Evolutionary conservation across 1,140 invertebrate species (phyloP), one percentile per base, ranked within the genome.

Genomic region (Papilio polyxenes): DNA sequence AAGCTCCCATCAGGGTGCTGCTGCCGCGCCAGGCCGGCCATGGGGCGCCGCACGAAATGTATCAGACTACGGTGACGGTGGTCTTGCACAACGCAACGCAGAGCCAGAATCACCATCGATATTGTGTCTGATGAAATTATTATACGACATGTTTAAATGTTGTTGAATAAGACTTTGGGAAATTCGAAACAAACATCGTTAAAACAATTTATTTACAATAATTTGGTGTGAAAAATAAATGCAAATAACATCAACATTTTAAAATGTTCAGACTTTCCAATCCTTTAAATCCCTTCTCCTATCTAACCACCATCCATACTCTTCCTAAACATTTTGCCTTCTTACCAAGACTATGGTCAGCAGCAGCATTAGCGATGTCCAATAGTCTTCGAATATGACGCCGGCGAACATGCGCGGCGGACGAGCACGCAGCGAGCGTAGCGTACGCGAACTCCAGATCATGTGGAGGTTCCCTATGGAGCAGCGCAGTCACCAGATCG

Each of bases 21-120:
- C 82, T 97, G 96, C 15, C 96, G 93, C n/a, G 97, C 97, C 80
- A 98, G 91, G 1, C 96, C 96, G 0, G 96, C 95, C 83, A 97
- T 96, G 0, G 97, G 97, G 51, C 97, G 96, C 5, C 96, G 95
- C 15, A 98, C 95, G 86, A 97, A 97, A 87, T 97, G 97, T 82
- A 97, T 96, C 48, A 98, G 92, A 86, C 97, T 97, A 49, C 97
- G 95, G 88, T 97, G 97, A 1, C 97, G 95, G 87, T 98, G 97
- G 85, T 98, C 97, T 83, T 97, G 97, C n/a, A 97, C 97, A 81
- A 98, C 97, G 91, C 98, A 98, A 78, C 97, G 96, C 79, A 98
- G 92, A 0, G 97, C 97, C 90, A 98, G 92, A 37, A 98, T 96
- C 20, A 97, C 97, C 96, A 98, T 97, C 0, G 97, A 96, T 83